Percentiles rank a stretch among this genome's conserved stretches.
Evolutionary conservation across 2,113 vertebrate genomes (phyloP).

Genomic region (Thoracochromis brauschi): DNA sequence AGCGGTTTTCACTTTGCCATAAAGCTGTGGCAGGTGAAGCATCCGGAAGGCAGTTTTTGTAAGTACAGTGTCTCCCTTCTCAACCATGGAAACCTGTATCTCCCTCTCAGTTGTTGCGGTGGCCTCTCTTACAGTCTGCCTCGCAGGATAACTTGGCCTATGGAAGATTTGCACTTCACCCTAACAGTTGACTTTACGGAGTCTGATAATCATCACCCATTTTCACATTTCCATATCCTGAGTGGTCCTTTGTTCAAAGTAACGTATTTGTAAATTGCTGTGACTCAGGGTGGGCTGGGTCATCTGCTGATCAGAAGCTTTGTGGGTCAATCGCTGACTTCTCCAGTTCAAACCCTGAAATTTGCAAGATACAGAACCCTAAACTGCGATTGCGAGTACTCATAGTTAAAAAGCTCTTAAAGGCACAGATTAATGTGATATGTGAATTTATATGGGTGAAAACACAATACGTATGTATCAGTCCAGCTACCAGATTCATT

Average conservation of each 20-base stretch:
- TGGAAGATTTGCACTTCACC: background rate
- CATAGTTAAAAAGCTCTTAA: background rate
- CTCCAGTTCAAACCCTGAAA: accelerated
- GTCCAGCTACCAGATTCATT: background rate
- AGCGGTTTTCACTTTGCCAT: background rate
- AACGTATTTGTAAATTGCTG: background rate
- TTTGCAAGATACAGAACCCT: background rate
- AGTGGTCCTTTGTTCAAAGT: background rate
- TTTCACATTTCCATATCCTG: background rate
- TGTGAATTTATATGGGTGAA: background rate
- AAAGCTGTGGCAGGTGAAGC: background rate
- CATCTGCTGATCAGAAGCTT: background rate
- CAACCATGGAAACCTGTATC: background rate
- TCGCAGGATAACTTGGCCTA: background rate
- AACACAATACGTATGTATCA: background rate
- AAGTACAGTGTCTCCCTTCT: conserved; percentile 9
- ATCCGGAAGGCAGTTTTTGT: conserved; percentile 4
- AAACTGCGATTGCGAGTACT: accelerated
- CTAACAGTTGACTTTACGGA: background rate
- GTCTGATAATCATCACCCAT: background rate
- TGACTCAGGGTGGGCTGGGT: background rate
- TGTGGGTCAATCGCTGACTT: accelerated
- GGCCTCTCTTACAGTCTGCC: background rate
- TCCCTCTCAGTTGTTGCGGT: background rate
- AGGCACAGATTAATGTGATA: background rate